Base-by-base conservation (phyloP, 2,888 invertebrate genomes). In the Hipparchia semele region DNA sequence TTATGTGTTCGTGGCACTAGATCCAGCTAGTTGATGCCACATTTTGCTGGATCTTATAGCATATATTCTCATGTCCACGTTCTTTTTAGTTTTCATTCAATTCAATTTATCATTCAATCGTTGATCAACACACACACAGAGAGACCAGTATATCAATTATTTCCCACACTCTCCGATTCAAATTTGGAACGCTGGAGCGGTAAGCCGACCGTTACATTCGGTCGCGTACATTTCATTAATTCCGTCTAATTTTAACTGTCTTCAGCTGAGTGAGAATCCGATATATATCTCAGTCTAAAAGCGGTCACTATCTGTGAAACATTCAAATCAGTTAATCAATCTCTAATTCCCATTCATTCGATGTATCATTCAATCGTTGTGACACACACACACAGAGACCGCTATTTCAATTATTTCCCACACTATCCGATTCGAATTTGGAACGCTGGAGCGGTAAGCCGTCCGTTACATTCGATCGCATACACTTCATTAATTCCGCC, bases 401-500 rank as follows among this genome's bases (percentile, higher is more conserved):
- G 69, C 58, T 61, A 72, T 74, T 75, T 73, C 73, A 76, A 73
- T 76, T 77, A 77, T 77, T 76, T 75, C 73, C 69, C 70, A 72
- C 72, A 71, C 74, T 77, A 77, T 78, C 76, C 75, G 74, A 76
- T 78, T 78, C 74, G 75, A 77, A 78, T 78, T 78, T 76, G 51
- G 79, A 76, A 73, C 73, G 67, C 76, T 75, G 46, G 78, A 75
- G 72, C 72, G 67, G 71, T 76, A 75, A 78, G 68, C 76, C 75
- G 73, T 73, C 70, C 76, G 76, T 77, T 75, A 77, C 79, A 78
- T 76, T 74, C 70, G 74, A 72, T 77, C 75, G 75, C 76, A 72
- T 73, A 73, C 73, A 77, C 74, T 74, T 77, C 79, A 78, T 80
- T 78, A 80, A 80, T 79, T 78, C n/a, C n/a, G n/a, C n/a, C n/a